A percentile compares a stretch with the other conserved stretches of the same genome.
These are phyloP conservation scores for Fulmarus glacialis DNA, from an alignment of 2,113 vertebrate genomes.

Conservation along the genomic window DNA sequence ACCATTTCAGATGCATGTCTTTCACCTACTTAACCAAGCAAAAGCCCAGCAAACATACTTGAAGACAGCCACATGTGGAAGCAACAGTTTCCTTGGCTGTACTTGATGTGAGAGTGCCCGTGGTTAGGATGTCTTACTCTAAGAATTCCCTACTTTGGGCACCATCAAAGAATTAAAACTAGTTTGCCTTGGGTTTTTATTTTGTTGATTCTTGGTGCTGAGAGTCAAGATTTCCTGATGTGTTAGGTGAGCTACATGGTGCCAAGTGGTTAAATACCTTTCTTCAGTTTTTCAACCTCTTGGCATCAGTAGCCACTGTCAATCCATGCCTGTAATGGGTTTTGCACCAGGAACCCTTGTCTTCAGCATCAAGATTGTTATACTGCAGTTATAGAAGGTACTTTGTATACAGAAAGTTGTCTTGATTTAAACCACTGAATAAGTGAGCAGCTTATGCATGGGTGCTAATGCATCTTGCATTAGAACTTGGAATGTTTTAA, in stretches of 20 bases:
- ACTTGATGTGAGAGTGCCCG: not conserved
- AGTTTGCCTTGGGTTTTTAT: not conserved
- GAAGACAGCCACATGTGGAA: not conserved
- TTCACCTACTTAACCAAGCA: not conserved
- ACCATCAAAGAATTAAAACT: not conserved
- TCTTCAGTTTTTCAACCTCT: not conserved
- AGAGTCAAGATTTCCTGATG: not conserved
- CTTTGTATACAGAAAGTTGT: not conserved
- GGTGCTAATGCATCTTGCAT: accelerated
- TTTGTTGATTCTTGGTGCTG: not conserved
- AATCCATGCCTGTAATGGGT: not conserved
- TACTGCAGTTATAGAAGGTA: not conserved
- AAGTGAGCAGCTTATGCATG: not conserved
- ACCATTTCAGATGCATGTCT: not conserved
- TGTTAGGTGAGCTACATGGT: not conserved
- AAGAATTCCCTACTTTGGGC: not conserved
- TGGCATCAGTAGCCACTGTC: not conserved
- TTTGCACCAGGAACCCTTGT: not conserved
- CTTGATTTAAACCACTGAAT: not conserved
- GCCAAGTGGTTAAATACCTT: not conserved
- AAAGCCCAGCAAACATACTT: not conserved
- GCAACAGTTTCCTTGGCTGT: not conserved
- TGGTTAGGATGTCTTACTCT: not conserved
- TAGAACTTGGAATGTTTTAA: not conserved
- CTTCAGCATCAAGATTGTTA: not conserved